Base-by-base conservation (phyloP, 2,888 invertebrate genomes). In the Epsilonema sp. region DNA sequence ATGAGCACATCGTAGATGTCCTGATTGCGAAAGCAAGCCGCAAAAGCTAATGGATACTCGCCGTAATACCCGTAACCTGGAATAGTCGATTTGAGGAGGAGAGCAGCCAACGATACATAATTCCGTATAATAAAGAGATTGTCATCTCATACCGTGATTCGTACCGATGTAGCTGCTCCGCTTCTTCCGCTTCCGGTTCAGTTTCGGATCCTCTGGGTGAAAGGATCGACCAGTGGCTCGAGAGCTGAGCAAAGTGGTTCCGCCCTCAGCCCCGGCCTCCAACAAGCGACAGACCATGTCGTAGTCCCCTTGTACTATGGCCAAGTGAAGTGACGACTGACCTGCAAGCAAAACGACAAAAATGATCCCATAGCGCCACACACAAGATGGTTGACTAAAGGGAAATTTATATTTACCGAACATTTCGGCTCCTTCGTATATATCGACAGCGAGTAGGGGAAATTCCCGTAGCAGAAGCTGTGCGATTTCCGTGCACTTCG, bases 391-490 rank as follows among this genome's bases (percentile, higher is more conserved):
- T n/a, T n/a, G n/a, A n/a, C n/a, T n/a, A n/a, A n/a, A n/a, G n/a
- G n/a, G n/a, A n/a, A n/a, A n/a, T n/a, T n/a, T n/a, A n/a, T n/a
- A n/a, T n/a, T 59, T 66, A 79, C 84, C 90, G 62, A 87, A 76
- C 70, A 92, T 92, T 70, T 94, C 92, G 67, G 90, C 89, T 0
- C 90, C 90, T 70, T 94, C 89, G 47, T 94, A 90, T 2, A 89
- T 81, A 68, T 97, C 94, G 49, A 86, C 71, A 0, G 84, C 80
- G 51, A 92, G 69, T 58, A 81, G 82, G 0, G 92, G 89, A 64
- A 83, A 94, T 61, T 85, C 80, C 63, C 83, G 80, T 21, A 97
- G 74, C 48, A 97, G 69, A 3, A 85, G 81, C 54, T 87, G 76
- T 0, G 90, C 90, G 47, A 97, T 72, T 55, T 80, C 74, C 0